phyloP scores from a whole-genome alignment of 2,113 vertebrate species.

The Baryphthengus martii region DNA sequence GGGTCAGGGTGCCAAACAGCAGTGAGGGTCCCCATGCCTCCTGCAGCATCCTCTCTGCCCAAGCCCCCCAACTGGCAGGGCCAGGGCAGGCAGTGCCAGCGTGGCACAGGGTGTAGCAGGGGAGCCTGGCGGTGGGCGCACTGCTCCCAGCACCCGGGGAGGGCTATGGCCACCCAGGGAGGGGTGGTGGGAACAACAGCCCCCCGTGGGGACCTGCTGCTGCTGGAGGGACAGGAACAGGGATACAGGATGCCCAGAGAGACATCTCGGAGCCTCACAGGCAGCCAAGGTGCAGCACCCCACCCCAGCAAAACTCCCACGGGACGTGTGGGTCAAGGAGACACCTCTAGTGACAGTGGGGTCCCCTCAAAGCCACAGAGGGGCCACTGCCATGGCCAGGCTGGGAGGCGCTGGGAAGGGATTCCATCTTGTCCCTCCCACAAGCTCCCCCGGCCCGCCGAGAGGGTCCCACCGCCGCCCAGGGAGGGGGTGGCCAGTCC shows the following conservation, averaged over 20 bases:
- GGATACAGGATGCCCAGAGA: not conserved
- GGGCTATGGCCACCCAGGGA: not conserved
- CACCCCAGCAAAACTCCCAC: accelerated
- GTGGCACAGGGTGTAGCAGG: not conserved
- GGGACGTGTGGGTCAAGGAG: not conserved
- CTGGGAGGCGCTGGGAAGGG: not conserved
- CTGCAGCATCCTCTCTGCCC: accelerated
- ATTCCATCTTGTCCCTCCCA: not conserved
- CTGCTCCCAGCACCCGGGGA: not conserved
- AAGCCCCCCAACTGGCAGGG: not conserved
- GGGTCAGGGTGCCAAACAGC: not conserved
- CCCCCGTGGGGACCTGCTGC: not conserved
- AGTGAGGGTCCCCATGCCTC: not conserved
- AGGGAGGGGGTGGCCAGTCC: not conserved
- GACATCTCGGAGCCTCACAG: not conserved
- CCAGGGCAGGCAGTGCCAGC: not conserved
- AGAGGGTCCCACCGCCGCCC: not conserved
- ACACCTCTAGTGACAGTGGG: not conserved
- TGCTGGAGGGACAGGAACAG: not conserved
- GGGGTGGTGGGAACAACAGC: not conserved
- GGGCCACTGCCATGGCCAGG: not conserved
- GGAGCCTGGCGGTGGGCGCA: accelerated
- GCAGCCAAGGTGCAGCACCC: not conserved
- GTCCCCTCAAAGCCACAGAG: not conserved
- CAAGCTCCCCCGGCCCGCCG: accelerated